Evolutionary conservation across 2,888 invertebrate genomes (phyloP).

Genomic region (Drosophila greeni): DNA sequence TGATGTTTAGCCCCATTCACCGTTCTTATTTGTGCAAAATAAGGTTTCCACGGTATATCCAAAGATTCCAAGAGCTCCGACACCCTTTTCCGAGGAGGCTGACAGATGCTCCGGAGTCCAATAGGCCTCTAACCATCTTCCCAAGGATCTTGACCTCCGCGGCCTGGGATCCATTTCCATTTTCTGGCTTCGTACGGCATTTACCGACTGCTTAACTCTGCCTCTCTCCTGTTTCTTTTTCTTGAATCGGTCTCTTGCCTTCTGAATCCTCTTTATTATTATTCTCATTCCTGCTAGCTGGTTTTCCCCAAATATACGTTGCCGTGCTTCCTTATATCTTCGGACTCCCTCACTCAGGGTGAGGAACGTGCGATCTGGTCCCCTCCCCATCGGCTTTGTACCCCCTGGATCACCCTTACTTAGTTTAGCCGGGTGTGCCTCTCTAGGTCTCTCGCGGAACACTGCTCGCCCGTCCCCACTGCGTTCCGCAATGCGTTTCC

Average conservation of each 20-base stretch:
- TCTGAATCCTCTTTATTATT: not conserved
- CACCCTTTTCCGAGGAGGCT: slow-evolving; percentile 3
- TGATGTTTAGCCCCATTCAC: too few relatives aligned
- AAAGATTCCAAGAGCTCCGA: not conserved
- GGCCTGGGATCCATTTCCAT: not conserved
- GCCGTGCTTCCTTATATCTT: not conserved
- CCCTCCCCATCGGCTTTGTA: too few relatives aligned
- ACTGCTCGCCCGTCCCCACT: not conserved
- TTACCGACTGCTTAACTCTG: not conserved
- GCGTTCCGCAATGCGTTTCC: not conserved
- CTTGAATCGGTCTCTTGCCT: not conserved
- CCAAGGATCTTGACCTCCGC: not conserved
- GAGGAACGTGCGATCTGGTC: not conserved
- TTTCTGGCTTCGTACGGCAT: not conserved
- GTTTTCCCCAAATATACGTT: not conserved
- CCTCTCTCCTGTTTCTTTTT: not conserved
- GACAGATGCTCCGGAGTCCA: slow-evolving; percentile 9
- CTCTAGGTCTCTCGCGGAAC: not conserved
- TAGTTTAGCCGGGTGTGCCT: not conserved
- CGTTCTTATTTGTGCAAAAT: too few relatives aligned
- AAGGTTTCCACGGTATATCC: not conserved
- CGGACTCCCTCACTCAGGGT: slow-evolving; percentile 9
- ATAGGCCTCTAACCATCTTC: not conserved
- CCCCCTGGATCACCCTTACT: too few relatives aligned
- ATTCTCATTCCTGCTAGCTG: slow-evolving; percentile 1